Evolutionary conservation across 53 echinoderm and acorn worm genomes (phyloP).

Genomic region (Arbacia lixula): DNA sequence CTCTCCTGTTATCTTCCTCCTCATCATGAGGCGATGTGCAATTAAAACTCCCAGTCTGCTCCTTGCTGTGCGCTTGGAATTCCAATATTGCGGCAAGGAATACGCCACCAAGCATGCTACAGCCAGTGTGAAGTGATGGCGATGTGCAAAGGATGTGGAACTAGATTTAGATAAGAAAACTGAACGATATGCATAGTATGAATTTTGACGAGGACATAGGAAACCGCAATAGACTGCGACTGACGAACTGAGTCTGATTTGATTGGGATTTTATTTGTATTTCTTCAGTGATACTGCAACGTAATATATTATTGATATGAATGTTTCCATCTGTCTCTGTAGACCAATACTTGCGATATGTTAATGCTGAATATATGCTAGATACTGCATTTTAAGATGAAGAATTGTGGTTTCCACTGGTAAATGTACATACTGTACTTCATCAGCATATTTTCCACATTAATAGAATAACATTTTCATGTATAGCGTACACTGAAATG

Average conservation of each 20-base stretch:
- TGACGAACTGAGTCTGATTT: no score
- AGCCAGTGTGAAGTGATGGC: background rate
- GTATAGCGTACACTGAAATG: background rate
- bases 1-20: background rate
- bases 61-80: slow-evolving; percentile 32
- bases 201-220: no score
- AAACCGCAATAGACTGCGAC: no score
- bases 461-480: background rate
- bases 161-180: slow-evolving; percentile 6
- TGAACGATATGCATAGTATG: no score
- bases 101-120: background rate
- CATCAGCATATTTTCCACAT: background rate
- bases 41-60: slow-evolving; percentile 19
- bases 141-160: slow-evolving; percentile 16
- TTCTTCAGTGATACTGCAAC: no score
- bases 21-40: slow-evolving; percentile 16
- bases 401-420: no score
- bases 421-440: no score
- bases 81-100: slow-evolving; percentile 12
- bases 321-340: background rate
- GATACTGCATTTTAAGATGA: no score
- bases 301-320: background rate
- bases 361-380: background rate
- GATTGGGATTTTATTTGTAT: no score
- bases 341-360: background rate